These are phyloP conservation scores for Eupeodes corollae DNA, from an alignment of 1,140 invertebrate species.

Conservation along the genomic window DNA sequence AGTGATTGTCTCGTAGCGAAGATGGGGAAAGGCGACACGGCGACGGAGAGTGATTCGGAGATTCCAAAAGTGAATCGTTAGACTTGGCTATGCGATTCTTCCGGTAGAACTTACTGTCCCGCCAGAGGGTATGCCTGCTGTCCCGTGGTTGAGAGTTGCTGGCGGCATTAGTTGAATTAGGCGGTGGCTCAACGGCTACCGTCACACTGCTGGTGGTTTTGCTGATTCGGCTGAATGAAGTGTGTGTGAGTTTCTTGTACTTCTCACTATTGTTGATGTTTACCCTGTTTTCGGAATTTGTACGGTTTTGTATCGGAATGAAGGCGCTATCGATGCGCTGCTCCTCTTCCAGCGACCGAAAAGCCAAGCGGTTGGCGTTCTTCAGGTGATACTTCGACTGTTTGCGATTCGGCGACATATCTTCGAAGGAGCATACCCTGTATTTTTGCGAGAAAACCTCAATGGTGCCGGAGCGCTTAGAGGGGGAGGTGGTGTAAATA, in stretches of 20 bases:
- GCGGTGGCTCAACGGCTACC: slow-evolving; percentile 10
- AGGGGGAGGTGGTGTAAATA: slow-evolving; percentile 37
- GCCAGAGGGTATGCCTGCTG: slow-evolving; percentile 27
- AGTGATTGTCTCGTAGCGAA: slow-evolving; percentile 16
- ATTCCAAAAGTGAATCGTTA: slow-evolving; percentile 33
- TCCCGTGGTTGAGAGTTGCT: slow-evolving; percentile 17
- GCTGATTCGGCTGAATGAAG: slow-evolving; percentile 29
- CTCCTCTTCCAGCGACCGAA: slow-evolving; percentile 35
- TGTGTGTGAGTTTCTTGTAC: slow-evolving; percentile 34
- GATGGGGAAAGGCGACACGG: too few species aligned
- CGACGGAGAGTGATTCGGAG: slow-evolving; percentile 22
- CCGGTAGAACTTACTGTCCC: slow-evolving; percentile 34
- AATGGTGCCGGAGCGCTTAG: slow-evolving; percentile 32
- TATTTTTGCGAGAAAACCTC: slow-evolving; percentile 38
- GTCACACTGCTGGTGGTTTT: slow-evolving; percentile 21
- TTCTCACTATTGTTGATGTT: slow-evolving; percentile 35
- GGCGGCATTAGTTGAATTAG: slow-evolving; percentile 11
- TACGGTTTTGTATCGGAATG: slow-evolving; percentile 31
- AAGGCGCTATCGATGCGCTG: slow-evolving; percentile 36
- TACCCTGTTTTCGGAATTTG: slow-evolving; percentile 35
- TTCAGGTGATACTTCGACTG: slow-evolving; percentile 24
- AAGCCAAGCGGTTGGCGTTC: slow-evolving; percentile 32
- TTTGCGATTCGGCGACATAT: slow-evolving; percentile 26
- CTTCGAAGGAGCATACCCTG: slow-evolving; percentile 35
- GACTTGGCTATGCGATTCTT: slow-evolving; percentile 36